A percentile compares a stretch with the other conserved stretches of the same genome.
phyloP scores from a whole-genome alignment of 2,113 vertebrate species.

The Puffinus mauretanicus region DNA sequence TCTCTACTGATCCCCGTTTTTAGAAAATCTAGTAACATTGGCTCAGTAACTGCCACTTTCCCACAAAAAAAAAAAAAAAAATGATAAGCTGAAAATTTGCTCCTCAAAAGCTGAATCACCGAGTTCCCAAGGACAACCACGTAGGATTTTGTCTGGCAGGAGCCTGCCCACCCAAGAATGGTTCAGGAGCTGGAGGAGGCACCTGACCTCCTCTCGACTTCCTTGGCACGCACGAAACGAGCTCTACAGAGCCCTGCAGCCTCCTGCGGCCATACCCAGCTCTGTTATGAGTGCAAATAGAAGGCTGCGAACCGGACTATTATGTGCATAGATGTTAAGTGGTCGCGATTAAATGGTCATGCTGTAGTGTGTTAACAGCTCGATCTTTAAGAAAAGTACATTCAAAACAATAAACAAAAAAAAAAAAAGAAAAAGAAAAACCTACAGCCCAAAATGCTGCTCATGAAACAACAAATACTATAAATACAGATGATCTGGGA shows the following conservation, averaged over 20 bases:
- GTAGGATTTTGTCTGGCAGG: neutral
- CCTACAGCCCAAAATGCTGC: neutral
- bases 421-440: neutral
- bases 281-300: neutral
- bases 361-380: neutral
- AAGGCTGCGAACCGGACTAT: neutral
- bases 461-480: neutral
- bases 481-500: neutral
- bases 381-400: neutral
- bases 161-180: neutral
- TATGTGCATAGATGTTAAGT: neutral
- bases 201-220: neutral
- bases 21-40: neutral
- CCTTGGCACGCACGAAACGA: rapidly evolving
- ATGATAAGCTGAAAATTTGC: neutral
- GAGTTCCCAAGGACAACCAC: rapidly evolving
- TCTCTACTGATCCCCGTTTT: neutral
- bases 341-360: rapidly evolving
- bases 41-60: neutral
- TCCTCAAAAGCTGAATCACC: neutral
- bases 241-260: neutral
- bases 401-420: neutral
- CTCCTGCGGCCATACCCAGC: neutral
- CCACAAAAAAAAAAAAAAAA: neutral
- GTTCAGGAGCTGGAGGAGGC: neutral